These are phyloP conservation scores for Acleris sparsana DNA, from an alignment of 2,888 invertebrate genomes.

Conservation along the genomic window DNA sequence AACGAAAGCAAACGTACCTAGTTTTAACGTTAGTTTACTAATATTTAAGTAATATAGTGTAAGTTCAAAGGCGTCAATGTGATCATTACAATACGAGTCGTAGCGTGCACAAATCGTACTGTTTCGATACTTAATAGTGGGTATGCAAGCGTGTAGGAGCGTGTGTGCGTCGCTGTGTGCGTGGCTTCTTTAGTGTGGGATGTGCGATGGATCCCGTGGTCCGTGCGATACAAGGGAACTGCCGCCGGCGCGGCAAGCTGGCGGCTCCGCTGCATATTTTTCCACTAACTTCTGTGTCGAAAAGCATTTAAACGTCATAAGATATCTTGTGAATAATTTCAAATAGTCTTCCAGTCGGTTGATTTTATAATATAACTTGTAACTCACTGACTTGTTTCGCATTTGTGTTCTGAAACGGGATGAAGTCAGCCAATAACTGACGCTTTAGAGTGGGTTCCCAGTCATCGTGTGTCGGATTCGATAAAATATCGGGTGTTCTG, in stretches of 20 bases:
- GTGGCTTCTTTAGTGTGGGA: constrained; percentile 61
- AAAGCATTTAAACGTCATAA: constrained; percentile 34
- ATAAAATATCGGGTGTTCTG: no score
- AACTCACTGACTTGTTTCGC: constrained; percentile 47
- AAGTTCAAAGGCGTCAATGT: constrained; percentile 78
- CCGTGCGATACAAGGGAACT: constrained; percentile 66
- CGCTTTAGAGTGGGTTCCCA: constrained; percentile 9
- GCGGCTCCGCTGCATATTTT: constrained; percentile 45
- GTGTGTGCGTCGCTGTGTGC: constrained; percentile 74
- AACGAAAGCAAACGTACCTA: constrained; percentile 73
- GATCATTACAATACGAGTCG: constrained; percentile 75
- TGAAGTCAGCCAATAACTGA: background rate
- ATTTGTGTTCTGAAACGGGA: constrained; percentile 43
- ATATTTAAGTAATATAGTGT: constrained; percentile 63
- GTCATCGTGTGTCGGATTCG: no score
- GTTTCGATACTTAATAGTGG: constrained; percentile 61
- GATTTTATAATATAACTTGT: constrained; percentile 47
- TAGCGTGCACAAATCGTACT: constrained; percentile 80
- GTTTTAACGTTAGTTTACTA: constrained; percentile 64
- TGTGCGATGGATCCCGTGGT: background rate
- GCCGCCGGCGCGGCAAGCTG: constrained; percentile 47
- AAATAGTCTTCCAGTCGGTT: constrained; percentile 75
- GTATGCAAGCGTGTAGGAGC: constrained; percentile 75
- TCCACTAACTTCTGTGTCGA: constrained; percentile 24
- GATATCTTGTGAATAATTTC: constrained; percentile 40